These are phyloP conservation scores for Lates japonicus DNA, from an alignment of 2,797 vertebrate species.

Conservation along the genomic window DNA sequence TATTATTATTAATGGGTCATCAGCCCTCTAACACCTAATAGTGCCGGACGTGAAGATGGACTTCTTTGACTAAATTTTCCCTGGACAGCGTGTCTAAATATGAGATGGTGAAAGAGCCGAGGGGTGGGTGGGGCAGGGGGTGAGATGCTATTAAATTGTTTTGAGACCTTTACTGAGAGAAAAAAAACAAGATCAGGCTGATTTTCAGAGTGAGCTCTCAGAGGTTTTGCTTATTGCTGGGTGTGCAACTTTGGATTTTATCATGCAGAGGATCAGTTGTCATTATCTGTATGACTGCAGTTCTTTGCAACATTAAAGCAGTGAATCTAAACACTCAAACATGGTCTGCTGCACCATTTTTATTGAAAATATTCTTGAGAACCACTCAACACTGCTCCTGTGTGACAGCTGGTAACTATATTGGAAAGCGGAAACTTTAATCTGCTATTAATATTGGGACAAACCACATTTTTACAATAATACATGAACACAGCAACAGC, in stretches of 20 bases:
- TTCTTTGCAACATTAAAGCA: slow-evolving; percentile 4
- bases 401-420: neutral
- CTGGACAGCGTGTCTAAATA: slow-evolving; percentile 71
- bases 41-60: slow-evolving; percentile 62
- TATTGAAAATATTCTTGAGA: neutral
- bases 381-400: neutral
- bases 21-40: slow-evolving; percentile 66
- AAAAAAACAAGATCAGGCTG: slow-evolving; percentile 25
- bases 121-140: neutral
- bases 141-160: slow-evolving; percentile 42
- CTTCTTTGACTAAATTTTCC: slow-evolving; percentile 64
- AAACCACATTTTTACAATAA: slow-evolving; percentile 42
- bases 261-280: slow-evolving; percentile 6
- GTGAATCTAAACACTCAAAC: slow-evolving; percentile 19
- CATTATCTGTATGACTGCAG: slow-evolving; percentile 11
- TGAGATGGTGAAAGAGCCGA: slow-evolving; percentile 26
- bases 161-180: slow-evolving; percentile 37
- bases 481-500: slow-evolving; percentile 49
- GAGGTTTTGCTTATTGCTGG: slow-evolving; percentile 19
- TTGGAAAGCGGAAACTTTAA: slow-evolving; percentile 35
- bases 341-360: neutral
- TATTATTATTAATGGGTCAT: slow-evolving; percentile 66
- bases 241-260: slow-evolving; percentile 41
- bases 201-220: slow-evolving; percentile 15
- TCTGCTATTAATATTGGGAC: slow-evolving; percentile 3